These are phyloP conservation scores for Lepus europaeus DNA, from an alignment of 2,113 vertebrate species.

Conservation along the genomic window DNA sequence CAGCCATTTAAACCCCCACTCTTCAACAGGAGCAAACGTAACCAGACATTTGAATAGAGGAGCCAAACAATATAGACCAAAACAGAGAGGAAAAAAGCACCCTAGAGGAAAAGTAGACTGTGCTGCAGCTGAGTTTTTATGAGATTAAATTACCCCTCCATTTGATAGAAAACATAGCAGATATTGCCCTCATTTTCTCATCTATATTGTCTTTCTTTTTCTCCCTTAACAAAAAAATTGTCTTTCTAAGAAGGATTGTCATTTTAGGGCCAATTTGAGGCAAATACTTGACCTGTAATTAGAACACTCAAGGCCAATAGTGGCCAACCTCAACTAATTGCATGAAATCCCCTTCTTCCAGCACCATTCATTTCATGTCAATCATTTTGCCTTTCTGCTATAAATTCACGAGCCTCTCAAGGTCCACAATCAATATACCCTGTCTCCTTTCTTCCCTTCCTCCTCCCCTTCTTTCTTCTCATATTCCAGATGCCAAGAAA, in stretches of 20 bases:
- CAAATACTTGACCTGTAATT: neutral
- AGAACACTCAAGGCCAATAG: neutral
- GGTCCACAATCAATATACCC: neutral
- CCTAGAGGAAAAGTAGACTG: neutral
- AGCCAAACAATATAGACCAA: neutral
- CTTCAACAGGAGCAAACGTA: neutral
- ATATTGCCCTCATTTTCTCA: neutral
- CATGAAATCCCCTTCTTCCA: neutral
- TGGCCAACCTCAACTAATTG: neutral
- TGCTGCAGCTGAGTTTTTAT: neutral
- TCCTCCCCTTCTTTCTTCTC: neutral
- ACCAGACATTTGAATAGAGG: neutral
- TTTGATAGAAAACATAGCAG: neutral
- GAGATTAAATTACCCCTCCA: neutral
- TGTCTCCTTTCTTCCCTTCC: neutral
- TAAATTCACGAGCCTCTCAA: neutral
- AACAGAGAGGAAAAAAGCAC: neutral
- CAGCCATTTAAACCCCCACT: neutral
- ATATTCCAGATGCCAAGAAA: conserved; percentile 5
- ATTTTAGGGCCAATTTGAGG: conserved; percentile 14
- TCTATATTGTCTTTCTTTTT: neutral
- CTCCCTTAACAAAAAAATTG: neutral
- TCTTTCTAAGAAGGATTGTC: neutral
- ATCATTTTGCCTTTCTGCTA: neutral
- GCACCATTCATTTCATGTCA: neutral